Base-by-base conservation (phyloP, 2,113 vertebrate genomes). In the Perognathus longimembris region DNA sequence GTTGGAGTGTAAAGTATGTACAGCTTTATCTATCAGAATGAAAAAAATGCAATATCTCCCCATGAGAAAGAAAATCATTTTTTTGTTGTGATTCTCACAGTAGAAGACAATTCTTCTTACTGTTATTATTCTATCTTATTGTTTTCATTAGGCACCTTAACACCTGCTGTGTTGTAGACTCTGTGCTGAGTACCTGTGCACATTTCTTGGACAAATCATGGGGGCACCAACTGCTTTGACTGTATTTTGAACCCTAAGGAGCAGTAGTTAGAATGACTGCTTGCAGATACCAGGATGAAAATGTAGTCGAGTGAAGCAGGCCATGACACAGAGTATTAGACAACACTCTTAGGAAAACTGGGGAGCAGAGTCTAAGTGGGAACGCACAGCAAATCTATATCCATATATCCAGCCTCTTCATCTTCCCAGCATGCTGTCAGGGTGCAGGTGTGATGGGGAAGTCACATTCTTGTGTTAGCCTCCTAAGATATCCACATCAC, bases 191-290 rank as follows among this genome's bases (percentile, higher is more conserved):
- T 54, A 54, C 50, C 14, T 18, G 50, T 54, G 50, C 45, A 45
- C 4, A 15, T 63, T 81, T 82, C 82, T 78, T 71, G 59, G 50
- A 70, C 83, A 81, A 86, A 73, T 32, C 1, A 66, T 14, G 14
- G 36, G 66, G 40, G 36, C 42, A 18, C 54, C 76, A 34, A 21
- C 32, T 57, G 66, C 24, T 67, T 32, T 95, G n/a, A 17, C 40
- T 83, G 42, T 32, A 22, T 26, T 85, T 90, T 74, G 21, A 78
- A 20, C 64, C 67, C 86, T 5, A 82, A 85, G 64, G 40, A 93
- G n/a, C 90, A 32, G 22, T 54, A 12, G 4, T 32, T 80, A 54
- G 82, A 93, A 86, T 69, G 26, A 8, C 34, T 54, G 36, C 32
- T 70, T 18, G 11, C 2, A 24, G 30, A 15, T 24, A 3, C 40